phyloP scores from a whole-genome alignment of 2,888 invertebrate species.

The Magallana nippona region DNA sequence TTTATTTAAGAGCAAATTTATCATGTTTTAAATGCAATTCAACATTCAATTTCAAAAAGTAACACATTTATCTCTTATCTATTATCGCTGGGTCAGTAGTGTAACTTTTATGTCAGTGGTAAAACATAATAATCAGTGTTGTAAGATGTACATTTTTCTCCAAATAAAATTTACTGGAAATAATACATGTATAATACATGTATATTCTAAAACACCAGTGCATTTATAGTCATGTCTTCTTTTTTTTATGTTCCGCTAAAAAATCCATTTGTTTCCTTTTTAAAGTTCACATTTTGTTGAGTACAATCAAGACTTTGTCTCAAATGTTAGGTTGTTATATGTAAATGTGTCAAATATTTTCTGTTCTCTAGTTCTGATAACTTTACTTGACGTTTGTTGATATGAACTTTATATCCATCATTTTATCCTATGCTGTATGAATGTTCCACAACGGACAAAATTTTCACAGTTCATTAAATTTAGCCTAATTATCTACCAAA shows the following conservation, averaged over 20 bases:
- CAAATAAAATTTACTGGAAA: neutral
- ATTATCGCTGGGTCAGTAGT: neutral
- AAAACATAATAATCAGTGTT: slow-evolving; percentile 13
- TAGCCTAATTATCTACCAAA: no score
- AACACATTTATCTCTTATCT: neutral
- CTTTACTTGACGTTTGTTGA: no score
- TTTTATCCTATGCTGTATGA: no score
- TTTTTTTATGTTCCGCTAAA: neutral
- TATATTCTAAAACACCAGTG: neutral
- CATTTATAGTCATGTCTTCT: neutral
- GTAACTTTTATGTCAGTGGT: slow-evolving; percentile 23
- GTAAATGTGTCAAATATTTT: no score
- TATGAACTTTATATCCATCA: no score
- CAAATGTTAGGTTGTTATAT: no score
- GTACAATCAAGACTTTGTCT: slow-evolving; percentile 4
- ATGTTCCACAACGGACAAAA: no score
- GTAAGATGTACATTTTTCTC: neutral
- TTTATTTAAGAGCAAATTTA: no score
- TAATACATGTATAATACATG: neutral
- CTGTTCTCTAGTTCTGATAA: no score
- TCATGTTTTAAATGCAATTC: no score
- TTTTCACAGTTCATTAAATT: no score
- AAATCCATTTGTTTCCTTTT: neutral
- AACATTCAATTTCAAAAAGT: neutral
- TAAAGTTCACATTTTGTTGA: neutral